Evolutionary conservation across 2,888 invertebrate genomes (phyloP).

Genomic region (Zaprionus obscuricornis): DNA sequence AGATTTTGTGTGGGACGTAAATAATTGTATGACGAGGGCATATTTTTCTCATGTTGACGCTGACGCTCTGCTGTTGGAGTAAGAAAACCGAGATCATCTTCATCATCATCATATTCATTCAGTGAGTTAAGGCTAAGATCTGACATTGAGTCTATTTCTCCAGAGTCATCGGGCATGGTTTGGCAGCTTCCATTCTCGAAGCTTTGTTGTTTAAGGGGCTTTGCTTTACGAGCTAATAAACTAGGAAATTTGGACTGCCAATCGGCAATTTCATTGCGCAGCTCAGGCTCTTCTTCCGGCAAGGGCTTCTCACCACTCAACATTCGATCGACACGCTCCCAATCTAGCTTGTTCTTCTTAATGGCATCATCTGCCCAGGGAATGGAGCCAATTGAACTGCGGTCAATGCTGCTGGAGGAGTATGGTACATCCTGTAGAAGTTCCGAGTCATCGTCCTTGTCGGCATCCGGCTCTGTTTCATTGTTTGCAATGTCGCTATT

Average conservation of each 20-base stretch:
- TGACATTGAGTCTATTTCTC: slow-evolving; percentile 72
- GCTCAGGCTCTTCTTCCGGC: slow-evolving; percentile 70
- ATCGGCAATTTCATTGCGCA: slow-evolving; percentile 80
- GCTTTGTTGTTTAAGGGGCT: slow-evolving; percentile 50
- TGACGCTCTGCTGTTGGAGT: slow-evolving; percentile 57
- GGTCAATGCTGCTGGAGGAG: slow-evolving; percentile 81
- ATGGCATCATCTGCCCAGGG: slow-evolving; percentile 84
- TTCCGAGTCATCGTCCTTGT: slow-evolving; percentile 77
- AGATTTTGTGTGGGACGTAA: slow-evolving; percentile 49
- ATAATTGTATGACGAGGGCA: slow-evolving; percentile 25
- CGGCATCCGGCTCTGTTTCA: slow-evolving; percentile 50
- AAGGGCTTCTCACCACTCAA: slow-evolving; percentile 77
- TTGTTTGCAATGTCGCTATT: slow-evolving; percentile 41
- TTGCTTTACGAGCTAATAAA: slow-evolving; percentile 52
- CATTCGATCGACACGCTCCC: slow-evolving; percentile 82
- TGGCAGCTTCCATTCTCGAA: slow-evolving; percentile 44
- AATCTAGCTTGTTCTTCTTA: slow-evolving; percentile 82
- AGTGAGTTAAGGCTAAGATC: slow-evolving; percentile 77
- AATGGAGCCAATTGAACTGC: slow-evolving; percentile 83
- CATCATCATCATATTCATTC: slow-evolving; percentile 66
- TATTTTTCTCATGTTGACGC: slow-evolving; percentile 18
- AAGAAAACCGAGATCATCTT: slow-evolving; percentile 62
- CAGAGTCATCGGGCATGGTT: slow-evolving; percentile 33
- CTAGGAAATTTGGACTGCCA: slow-evolving; percentile 82
- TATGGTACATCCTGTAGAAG: slow-evolving; percentile 80